Conservation (phyloP, 2,113 vertebrate species). For the Leptobrachium ailaonicum region DNA sequence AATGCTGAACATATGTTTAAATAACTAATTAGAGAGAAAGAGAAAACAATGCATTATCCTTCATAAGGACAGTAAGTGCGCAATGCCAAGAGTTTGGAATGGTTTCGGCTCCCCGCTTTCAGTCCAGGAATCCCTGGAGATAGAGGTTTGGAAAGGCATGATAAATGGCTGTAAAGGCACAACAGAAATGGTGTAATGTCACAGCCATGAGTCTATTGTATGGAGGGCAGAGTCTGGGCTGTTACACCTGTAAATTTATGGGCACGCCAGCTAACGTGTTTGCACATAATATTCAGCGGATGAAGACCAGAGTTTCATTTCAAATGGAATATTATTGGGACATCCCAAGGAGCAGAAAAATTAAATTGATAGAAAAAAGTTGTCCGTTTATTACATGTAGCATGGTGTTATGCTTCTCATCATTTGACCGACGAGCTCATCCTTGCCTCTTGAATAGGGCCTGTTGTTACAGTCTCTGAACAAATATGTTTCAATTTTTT, state of each 20-base stretch:
- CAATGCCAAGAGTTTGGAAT: constrained; percentile 49
- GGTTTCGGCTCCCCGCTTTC: constrained; percentile 56
- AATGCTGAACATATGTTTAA: constrained; percentile 86
- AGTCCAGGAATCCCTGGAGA: constrained; percentile 48
- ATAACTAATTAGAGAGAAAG: constrained; percentile 80
- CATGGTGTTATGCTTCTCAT: no score
- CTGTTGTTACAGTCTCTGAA: no score
- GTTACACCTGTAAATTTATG: neutral
- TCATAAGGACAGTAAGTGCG: constrained; percentile 70
- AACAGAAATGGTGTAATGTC: constrained; percentile 5
- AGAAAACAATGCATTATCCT: constrained; percentile 75
- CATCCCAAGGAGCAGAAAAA: no score
- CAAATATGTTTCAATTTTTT: no score
- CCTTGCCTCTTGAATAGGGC: no score
- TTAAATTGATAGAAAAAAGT: no score
- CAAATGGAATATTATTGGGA: no score
- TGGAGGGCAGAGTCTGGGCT: neutral
- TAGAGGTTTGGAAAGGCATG: constrained; percentile 3
- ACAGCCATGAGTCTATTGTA: constrained; percentile 7
- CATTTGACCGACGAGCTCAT: no score
- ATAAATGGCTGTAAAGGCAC: constrained; percentile 12
- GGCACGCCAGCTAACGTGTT: neutral
- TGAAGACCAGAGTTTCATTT: no score
- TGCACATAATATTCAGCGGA: neutral
- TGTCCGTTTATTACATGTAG: no score